Percentiles rank a stretch among this genome's conserved stretches.
Conservation (phyloP, 2,797 vertebrate species). For the Danio albolineatus region DNA sequence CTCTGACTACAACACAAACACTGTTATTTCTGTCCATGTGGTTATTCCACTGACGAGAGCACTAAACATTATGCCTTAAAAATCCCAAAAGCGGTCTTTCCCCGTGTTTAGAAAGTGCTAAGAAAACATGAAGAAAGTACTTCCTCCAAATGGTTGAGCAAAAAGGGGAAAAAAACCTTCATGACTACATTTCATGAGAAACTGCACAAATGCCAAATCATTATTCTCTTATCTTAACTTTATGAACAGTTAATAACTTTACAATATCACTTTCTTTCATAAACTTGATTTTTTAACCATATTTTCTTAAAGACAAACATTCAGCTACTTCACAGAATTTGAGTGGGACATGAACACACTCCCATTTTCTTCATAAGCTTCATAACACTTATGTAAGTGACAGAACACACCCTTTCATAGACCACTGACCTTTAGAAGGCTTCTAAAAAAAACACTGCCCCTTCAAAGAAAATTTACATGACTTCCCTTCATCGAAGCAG, state of each 20-base stretch:
- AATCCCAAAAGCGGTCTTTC: slow-evolving; percentile 2
- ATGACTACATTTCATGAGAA: background rate
- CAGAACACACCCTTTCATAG: background rate
- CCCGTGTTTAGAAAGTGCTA: background rate
- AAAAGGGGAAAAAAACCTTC: background rate
- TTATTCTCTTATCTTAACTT: background rate
- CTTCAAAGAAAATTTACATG: background rate
- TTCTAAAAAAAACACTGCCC: background rate
- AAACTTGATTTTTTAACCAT: too few species aligned
- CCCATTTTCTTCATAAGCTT: background rate
- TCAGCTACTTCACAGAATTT: background rate
- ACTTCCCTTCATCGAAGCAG: background rate
- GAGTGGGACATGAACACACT: background rate
- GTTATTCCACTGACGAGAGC: background rate
- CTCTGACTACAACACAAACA: background rate
- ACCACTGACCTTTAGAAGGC: background rate
- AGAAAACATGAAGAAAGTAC: background rate
- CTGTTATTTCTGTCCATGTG: background rate
- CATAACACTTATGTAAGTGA: too few species aligned
- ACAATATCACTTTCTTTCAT: background rate
- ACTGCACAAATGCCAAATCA: background rate
- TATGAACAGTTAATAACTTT: background rate
- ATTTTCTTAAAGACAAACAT: background rate
- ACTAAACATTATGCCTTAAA: background rate
- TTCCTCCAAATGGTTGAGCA: background rate